A percentile compares a stretch with the other conserved stretches of the same genome.
phyloP scores from a whole-genome alignment of 1,140 invertebrate species.

The Drosophila quadrilineata region DNA sequence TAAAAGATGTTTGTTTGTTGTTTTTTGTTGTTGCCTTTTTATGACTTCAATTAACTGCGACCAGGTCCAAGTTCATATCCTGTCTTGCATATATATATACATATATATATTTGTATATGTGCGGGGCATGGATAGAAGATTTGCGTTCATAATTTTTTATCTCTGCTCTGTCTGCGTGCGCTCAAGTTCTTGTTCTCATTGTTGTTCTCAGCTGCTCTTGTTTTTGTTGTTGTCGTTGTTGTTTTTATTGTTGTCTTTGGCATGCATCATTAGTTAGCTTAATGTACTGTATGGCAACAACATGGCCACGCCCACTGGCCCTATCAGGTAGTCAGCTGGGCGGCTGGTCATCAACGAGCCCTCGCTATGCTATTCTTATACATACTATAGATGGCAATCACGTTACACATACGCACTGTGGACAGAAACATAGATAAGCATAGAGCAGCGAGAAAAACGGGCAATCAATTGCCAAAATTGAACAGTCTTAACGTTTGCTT shows the following conservation, averaged over 20 bases:
- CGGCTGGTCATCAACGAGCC: constrained; percentile 14
- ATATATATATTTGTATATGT: neutral
- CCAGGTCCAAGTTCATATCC: constrained; percentile 48
- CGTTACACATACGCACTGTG: neutral
- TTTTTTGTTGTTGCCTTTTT: constrained; percentile 64
- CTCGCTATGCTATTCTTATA: no score
- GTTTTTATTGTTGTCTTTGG: constrained; percentile 58
- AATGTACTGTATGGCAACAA: constrained; percentile 65
- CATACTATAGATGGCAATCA: constrained; percentile 23
- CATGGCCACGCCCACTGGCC: constrained; percentile 48
- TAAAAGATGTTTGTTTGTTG: constrained; percentile 66
- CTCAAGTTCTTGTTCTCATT: constrained; percentile 62
- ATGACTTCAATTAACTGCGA: constrained; percentile 74
- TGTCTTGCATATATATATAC: neutral
- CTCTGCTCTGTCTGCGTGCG: constrained; percentile 46
- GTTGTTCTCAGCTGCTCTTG: constrained; percentile 37
- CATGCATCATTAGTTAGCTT: constrained; percentile 76
- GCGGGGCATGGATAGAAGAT: constrained; percentile 44
- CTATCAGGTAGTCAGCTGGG: constrained; percentile 39
- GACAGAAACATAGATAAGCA: constrained; percentile 21
- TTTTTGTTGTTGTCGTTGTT: constrained; percentile 24
- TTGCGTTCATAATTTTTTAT: constrained; percentile 78
- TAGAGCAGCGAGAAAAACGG: constrained; percentile 55
- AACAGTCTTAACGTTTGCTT: constrained; percentile 65
- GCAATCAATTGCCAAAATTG: constrained; percentile 75